phyloP scores from a whole-genome alignment of 2,888 invertebrate species.

The Ichneumoninae sp. region DNA sequence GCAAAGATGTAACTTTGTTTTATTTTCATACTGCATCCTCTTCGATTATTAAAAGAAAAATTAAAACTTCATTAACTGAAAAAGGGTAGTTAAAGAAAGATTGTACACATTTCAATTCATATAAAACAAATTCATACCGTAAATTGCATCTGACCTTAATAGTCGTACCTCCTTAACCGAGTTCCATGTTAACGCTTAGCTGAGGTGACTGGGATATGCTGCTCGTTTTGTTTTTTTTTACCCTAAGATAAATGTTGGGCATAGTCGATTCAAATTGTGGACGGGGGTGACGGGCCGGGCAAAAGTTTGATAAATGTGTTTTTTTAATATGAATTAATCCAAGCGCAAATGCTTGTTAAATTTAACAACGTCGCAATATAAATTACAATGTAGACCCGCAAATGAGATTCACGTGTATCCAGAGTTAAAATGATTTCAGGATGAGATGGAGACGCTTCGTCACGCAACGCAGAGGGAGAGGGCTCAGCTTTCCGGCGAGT shows the following conservation, averaged over 20 bases:
- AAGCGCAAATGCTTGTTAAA: slow-evolving; percentile 47
- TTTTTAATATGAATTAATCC: background rate
- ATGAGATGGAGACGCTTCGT: slow-evolving; percentile 91
- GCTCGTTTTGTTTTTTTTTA: slow-evolving; percentile 19
- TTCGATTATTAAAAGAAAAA: background rate
- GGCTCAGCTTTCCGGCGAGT: slow-evolving; percentile 88
- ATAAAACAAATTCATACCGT: background rate
- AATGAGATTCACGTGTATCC: slow-evolving; percentile 52
- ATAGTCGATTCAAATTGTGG: slow-evolving; percentile 14
- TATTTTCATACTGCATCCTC: background rate
- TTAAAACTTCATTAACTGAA: background rate
- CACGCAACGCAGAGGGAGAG: slow-evolving; percentile 91
- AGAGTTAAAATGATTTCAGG: slow-evolving; percentile 85
- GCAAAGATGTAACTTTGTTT: background rate
- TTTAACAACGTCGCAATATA: slow-evolving; percentile 15
- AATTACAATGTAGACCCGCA: slow-evolving; percentile 1
- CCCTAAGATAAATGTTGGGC: slow-evolving; percentile 10
- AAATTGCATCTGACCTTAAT: background rate
- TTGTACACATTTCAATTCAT: background rate
- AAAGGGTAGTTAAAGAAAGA: background rate
- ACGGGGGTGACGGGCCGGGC: slow-evolving; percentile 62
- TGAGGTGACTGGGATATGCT: slow-evolving; percentile 41
- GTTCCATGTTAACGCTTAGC: background rate
- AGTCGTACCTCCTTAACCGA: slow-evolving; percentile 34
- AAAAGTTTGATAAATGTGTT: slow-evolving; percentile 37